phyloP scores from a whole-genome alignment of 2,797 vertebrate species.

The Bradypodion pumilum region DNA sequence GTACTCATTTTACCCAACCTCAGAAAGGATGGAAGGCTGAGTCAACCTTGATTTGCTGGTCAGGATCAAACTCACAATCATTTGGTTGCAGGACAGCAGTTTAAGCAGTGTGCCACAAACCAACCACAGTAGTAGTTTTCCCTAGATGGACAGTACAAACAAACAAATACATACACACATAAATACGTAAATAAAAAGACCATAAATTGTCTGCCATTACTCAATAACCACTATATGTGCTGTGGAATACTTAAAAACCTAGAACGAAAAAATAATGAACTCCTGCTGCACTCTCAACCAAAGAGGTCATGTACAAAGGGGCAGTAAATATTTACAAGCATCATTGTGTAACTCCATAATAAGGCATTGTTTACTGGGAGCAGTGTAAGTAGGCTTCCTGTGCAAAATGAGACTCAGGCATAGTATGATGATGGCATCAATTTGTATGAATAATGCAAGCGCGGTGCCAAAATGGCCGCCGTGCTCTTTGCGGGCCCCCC shows the following conservation, averaged over 20 bases:
- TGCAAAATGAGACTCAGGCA: background rate
- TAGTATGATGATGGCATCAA: conserved; percentile 26
- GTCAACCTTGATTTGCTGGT: too few relatives aligned
- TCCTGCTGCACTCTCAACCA: background rate
- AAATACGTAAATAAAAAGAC: too few relatives aligned
- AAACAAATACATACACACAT: too few relatives aligned
- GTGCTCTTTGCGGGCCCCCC: too few relatives aligned
- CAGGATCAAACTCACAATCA: too few relatives aligned
- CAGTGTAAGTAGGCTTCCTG: conserved; percentile 19
- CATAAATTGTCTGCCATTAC: background rate
- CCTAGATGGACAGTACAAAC: too few relatives aligned
- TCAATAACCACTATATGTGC: background rate
- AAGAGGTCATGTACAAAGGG: conserved; percentile 18
- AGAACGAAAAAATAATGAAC: background rate
- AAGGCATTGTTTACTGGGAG: conserved; percentile 10
- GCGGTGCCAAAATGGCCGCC: too few relatives aligned
- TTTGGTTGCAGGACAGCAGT: too few relatives aligned
- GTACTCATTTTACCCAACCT: too few relatives aligned
- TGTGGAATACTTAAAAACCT: background rate
- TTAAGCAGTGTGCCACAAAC: too few relatives aligned
- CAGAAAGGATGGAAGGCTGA: too few relatives aligned
- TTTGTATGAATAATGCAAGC: conserved; percentile 38
- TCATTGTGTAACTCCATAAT: conserved; percentile 16
- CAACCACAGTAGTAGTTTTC: too few relatives aligned
- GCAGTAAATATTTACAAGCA: conserved; percentile 23